These are phyloP conservation scores for Xyrichtys novacula DNA, from an alignment of 2,797 vertebrate species.

Conservation along the genomic window DNA sequence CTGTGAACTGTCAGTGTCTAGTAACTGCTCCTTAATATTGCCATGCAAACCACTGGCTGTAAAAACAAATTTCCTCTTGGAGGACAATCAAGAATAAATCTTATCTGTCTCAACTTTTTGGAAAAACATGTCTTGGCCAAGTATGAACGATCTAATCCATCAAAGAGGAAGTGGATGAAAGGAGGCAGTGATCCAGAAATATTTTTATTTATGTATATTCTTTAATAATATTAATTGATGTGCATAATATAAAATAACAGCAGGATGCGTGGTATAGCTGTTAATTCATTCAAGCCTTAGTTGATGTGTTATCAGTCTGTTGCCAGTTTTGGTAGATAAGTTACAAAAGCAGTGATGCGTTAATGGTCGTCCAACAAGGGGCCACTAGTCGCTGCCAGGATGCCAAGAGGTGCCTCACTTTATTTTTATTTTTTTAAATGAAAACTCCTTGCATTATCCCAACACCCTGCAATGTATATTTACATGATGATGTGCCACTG, in stretches of 20 bases:
- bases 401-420: too few species aligned
- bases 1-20: constrained; percentile 33
- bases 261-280: constrained; percentile 18
- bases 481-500: too few species aligned
- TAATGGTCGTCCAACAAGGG: constrained; percentile 8
- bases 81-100: constrained; percentile 41
- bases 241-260: constrained; percentile 58
- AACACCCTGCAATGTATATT: too few species aligned
- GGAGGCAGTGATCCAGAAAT: too few species aligned
- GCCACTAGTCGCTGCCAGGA: too few species aligned
- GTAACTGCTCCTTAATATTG: constrained; percentile 38
- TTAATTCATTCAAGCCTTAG: constrained; percentile 5
- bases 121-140: constrained; percentile 53
- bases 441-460: too few species aligned
- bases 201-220: too few species aligned
- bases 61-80: constrained; percentile 64
- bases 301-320: constrained; percentile 11
- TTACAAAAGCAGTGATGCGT: constrained; percentile 8
- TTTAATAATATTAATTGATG: too few species aligned
- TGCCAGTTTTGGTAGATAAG: constrained; percentile 17
- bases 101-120: constrained; percentile 52
- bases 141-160: constrained; percentile 65
- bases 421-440: too few species aligned
- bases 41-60: constrained; percentile 12
- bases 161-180: constrained; percentile 41